Percentiles rank a stretch among this genome's conserved stretches.
These are phyloP conservation scores for Xiphorhynchus erythropygius DNA, from an alignment of 2,797 vertebrate genomes.

Conservation along the genomic window DNA sequence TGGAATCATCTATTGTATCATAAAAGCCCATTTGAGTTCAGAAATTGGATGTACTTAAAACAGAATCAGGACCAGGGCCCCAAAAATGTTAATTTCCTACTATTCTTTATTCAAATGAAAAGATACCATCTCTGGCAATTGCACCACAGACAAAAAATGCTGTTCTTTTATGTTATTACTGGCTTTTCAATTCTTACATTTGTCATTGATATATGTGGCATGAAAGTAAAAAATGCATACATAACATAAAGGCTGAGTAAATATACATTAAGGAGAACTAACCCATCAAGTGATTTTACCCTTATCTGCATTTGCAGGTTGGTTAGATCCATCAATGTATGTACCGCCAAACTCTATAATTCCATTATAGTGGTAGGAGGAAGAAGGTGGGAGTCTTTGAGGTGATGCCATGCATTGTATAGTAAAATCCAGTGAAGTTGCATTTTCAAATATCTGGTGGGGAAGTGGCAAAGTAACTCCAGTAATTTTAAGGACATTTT, in stretches of 20 bases:
- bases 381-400: slow-evolving; percentile 70
- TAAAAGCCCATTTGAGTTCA: background rate
- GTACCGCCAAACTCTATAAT: slow-evolving; percentile 80
- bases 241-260: slow-evolving; percentile 84
- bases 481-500: slow-evolving; percentile 88
- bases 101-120: slow-evolving; percentile 56
- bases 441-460: slow-evolving; percentile 81
- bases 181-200: slow-evolving; percentile 78
- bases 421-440: slow-evolving; percentile 66
- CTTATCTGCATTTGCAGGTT: slow-evolving; percentile 98
- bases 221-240: slow-evolving; percentile 84
- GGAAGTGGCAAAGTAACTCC: slow-evolving; percentile 80
- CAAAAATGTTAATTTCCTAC: slow-evolving; percentile 16
- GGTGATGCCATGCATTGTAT: slow-evolving; percentile 74
- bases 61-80: background rate
- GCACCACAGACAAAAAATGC: background rate
- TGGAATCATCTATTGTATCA: background rate
- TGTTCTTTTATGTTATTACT: slow-evolving; percentile 64
- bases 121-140: background rate
- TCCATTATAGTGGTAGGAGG: slow-evolving; percentile 77
- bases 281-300: slow-evolving; percentile 79
- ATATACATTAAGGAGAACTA: slow-evolving; percentile 84
- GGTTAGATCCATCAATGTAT: slow-evolving; percentile 91
- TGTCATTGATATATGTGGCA: slow-evolving; percentile 90
- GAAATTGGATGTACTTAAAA: background rate